These are phyloP conservation scores for Phymorhynchus buccinoides DNA, from an alignment of 1,140 invertebrate genomes.

Conservation along the genomic window DNA sequence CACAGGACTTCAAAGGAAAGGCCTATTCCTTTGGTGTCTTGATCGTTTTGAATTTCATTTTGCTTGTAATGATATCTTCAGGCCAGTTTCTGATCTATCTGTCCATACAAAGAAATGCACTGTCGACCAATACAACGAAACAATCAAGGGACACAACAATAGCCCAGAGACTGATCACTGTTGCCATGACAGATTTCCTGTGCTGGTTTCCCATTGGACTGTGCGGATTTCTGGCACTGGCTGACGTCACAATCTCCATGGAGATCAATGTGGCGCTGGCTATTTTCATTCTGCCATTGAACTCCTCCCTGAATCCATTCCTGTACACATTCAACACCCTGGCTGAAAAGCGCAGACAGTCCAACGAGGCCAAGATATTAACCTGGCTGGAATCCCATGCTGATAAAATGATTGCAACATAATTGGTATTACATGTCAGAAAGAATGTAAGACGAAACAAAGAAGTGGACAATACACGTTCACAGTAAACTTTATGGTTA, in stretches of 20 bases:
- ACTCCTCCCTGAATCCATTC: conserved; percentile 55
- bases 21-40: conserved; percentile 51
- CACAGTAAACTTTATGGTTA: too few relatives aligned
- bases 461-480: too few relatives aligned
- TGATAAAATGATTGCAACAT: too few relatives aligned
- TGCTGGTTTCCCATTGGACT: conserved; percentile 39
- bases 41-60: conserved; percentile 49
- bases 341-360: background rate
- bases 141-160: conserved; percentile 31
- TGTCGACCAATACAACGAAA: background rate
- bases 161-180: conserved; percentile 41
- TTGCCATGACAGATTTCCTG: conserved; percentile 42
- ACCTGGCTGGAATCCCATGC: background rate
- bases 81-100: conserved; percentile 42
- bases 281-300: conserved; percentile 52
- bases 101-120: conserved; percentile 33
- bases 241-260: conserved; percentile 42
- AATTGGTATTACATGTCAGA: too few relatives aligned
- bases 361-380: background rate
- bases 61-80: conserved; percentile 45
- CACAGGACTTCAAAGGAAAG: conserved; percentile 36
- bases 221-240: conserved; percentile 40
- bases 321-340: conserved; percentile 48
- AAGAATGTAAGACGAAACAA: too few relatives aligned
- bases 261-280: conserved; percentile 51